Evolutionary conservation across 2,797 vertebrate species (phyloP), one percentile per base, ranked within the genome.

Genomic region (Anabacerthia variegaticeps): DNA sequence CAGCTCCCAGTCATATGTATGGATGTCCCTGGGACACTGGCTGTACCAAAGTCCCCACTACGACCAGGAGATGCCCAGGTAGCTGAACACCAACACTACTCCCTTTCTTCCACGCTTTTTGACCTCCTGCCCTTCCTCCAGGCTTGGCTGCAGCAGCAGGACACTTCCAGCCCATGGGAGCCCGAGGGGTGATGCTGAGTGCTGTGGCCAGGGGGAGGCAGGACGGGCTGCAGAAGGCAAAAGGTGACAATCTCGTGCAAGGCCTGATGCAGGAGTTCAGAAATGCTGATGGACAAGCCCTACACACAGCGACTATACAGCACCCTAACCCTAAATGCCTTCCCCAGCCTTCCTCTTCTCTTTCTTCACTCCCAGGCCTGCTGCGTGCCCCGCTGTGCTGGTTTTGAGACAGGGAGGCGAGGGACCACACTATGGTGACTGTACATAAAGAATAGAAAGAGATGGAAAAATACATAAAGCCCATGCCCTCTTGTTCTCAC

Each of bases 261-360:
- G 80, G 80, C 36, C 80, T 88, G 77, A 93, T 66, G 88, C 51
- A 58, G 5, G 3, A 46, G 56, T 13, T 78, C 58, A 89, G 88
- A 91, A 96, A 90, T 88, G 76, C 88, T 66, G 85, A 77, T 78
- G 43, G 72, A 72, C 88, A 32, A 86, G 83, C 79, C 69, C 12
- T 3, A 2, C 1, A 5, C 21, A 58, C 41, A 78, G 73, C 9
- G 5, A 62, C 41, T 43, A 16, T 1, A 52, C 15, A 56, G 62
- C 48, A 30, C 10, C 36, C 36, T 36, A 36, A 36, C 36, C 36
- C 34, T 24, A 34, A 80, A 77, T 0, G 2, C 66, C 73, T 56
- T 83, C 71, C 66, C 14, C 71, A 55, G 65, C 62, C 49, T 44
- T 54, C 65, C 52, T 68, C 71, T 52, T 30, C 71, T 37, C 71